Conservation (phyloP, 2,888 invertebrate species). For the Furcula furcula region DNA sequence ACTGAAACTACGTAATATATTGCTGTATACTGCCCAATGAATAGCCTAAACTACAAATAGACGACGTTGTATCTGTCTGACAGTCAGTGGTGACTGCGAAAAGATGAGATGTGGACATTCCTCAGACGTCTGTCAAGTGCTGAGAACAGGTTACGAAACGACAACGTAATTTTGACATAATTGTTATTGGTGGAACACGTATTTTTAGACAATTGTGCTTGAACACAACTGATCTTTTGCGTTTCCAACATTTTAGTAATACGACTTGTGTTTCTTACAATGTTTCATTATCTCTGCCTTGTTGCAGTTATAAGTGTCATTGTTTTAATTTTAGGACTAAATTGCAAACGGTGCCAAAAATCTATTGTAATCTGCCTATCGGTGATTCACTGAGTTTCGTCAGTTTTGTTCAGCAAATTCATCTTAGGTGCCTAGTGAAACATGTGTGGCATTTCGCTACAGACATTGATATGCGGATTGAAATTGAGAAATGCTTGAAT, state of each 20-base stretch:
- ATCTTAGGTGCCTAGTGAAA: slow-evolving; percentile 21
- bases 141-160: slow-evolving; percentile 18
- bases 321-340: slow-evolving; percentile 66
- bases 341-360: slow-evolving; percentile 59
- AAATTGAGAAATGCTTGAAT: background rate
- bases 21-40: slow-evolving; percentile 34
- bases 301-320: slow-evolving; percentile 39
- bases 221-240: slow-evolving; percentile 5
- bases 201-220: slow-evolving; percentile 3
- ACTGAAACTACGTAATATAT: slow-evolving; percentile 44
- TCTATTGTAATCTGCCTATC: slow-evolving; percentile 55
- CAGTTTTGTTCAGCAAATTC: slow-evolving; percentile 39
- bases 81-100: slow-evolving; percentile 30
- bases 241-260: background rate
- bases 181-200: slow-evolving; percentile 6
- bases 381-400: slow-evolving; percentile 49
- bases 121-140: slow-evolving; percentile 25
- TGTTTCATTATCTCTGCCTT: slow-evolving; percentile 11
- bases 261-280: background rate
- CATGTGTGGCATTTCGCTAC: slow-evolving; percentile 10
- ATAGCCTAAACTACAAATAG: slow-evolving; percentile 41
- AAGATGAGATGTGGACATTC: slow-evolving; percentile 35
- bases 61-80: slow-evolving; percentile 39
- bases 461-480: slow-evolving; percentile 7
- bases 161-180: slow-evolving; percentile 11